Conservation (phyloP, 2,113 vertebrate species). For the Amazona vittata region DNA sequence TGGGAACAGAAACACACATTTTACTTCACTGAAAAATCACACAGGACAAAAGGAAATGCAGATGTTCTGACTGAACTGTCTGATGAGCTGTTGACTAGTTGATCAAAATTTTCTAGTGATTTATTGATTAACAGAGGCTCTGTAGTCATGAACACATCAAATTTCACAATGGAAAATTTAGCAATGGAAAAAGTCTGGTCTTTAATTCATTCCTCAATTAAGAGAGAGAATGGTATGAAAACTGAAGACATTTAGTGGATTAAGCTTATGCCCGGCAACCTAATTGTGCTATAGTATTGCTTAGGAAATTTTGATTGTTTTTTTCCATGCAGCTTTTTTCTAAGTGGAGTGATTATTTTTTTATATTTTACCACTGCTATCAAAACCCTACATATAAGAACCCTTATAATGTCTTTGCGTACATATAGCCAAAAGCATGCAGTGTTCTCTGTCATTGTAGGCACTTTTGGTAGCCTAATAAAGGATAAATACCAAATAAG, state of each 20-base stretch:
- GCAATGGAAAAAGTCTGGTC: slow-evolving; percentile 66
- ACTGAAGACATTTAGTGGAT: slow-evolving; percentile 13
- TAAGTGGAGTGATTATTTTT: background rate
- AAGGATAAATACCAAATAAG: background rate
- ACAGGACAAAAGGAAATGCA: slow-evolving; percentile 59
- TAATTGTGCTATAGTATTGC: slow-evolving; percentile 23
- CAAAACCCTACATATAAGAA: background rate
- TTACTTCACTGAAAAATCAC: slow-evolving; percentile 25
- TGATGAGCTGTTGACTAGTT: slow-evolving; percentile 61
- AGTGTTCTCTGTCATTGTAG: background rate
- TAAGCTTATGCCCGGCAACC: slow-evolving; percentile 17
- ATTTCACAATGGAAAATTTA: slow-evolving; percentile 71
- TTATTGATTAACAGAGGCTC: slow-evolving; percentile 58
- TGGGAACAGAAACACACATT: slow-evolving; percentile 37
- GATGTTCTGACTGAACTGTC: slow-evolving; percentile 56
- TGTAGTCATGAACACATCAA: slow-evolving; percentile 41
- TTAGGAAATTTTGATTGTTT: slow-evolving; percentile 18
- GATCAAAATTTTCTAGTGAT: slow-evolving; percentile 60
- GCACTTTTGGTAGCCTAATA: background rate
- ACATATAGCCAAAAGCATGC: background rate
- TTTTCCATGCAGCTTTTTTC: slow-evolving; percentile 22
- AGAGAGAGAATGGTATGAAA: slow-evolving; percentile 40
- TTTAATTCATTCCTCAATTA: slow-evolving; percentile 40
- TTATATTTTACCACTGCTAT: background rate
- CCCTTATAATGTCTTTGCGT: background rate